Conservation (phyloP, 2,888 invertebrate species). For the Netelia inedita region DNA sequence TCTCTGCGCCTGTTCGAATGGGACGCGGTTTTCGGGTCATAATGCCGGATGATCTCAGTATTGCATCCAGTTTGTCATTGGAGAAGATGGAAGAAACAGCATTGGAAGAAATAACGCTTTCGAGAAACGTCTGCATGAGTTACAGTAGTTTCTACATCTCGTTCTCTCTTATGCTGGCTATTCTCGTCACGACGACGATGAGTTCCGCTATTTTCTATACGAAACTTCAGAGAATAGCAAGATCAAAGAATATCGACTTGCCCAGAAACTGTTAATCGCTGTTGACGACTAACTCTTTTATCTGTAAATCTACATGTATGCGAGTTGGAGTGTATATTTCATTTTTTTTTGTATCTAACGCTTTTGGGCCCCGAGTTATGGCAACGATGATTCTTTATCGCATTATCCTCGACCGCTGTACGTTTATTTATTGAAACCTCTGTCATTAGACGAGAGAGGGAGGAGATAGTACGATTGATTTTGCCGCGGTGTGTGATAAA, state of each 20-base stretch:
- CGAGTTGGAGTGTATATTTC: conserved; percentile 29
- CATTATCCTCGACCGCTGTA: conserved; percentile 25
- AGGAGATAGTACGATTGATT: conserved; percentile 15
- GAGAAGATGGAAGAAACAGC: conserved; percentile 75
- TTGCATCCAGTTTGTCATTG: conserved; percentile 76
- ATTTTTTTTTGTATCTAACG: conserved; percentile 43
- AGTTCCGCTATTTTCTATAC: conserved; percentile 86
- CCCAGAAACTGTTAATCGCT: conserved; percentile 61
- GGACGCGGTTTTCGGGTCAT: conserved; percentile 89
- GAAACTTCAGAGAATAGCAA: conserved; percentile 83
- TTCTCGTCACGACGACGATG: conserved; percentile 87
- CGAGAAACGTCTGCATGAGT: conserved; percentile 88
- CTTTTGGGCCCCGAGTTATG: conserved; percentile 36
- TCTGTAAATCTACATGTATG: conserved; percentile 20
- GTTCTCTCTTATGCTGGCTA: conserved; percentile 87
- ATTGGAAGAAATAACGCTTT: conserved; percentile 63
- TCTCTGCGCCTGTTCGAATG: conserved; percentile 88
- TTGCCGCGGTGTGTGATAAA: conserved; percentile 43
- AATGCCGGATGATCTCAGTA: conserved; percentile 89
- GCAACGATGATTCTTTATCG: conserved; percentile 1
- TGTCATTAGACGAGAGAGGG: conserved; percentile 4
- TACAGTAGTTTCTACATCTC: conserved; percentile 88
- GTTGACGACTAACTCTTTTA: neutral
- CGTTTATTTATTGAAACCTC: conserved; percentile 57
- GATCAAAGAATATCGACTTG: conserved; percentile 72